Conservation (phyloP, 2,888 invertebrate species). For the Drosophila parthenogenetica region DNA sequence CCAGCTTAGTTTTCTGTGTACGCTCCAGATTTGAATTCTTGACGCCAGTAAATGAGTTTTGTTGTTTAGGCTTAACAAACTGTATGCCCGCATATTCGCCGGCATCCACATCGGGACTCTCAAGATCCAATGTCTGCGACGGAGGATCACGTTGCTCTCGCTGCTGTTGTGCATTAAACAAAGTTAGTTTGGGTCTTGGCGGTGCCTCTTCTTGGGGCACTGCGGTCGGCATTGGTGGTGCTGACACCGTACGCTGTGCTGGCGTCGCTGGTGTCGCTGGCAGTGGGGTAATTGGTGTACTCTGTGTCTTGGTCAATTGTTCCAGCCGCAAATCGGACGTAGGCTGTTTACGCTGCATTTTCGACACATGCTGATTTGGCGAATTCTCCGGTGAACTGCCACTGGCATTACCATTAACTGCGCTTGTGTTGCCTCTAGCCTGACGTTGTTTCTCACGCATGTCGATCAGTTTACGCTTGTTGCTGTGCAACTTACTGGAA, state of each 20-base stretch:
- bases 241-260: conserved; percentile 45
- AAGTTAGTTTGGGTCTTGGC: conserved; percentile 79
- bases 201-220: neutral
- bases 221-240: conserved; percentile 20
- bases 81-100: conserved; percentile 79
- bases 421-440: conserved; percentile 7
- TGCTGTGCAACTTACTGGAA: conserved; percentile 77
- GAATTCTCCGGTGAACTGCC: conserved; percentile 56
- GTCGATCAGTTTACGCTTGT: conserved; percentile 74
- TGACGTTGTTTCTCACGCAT: conserved; percentile 39
- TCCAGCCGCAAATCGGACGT: conserved; percentile 30
- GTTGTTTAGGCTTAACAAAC: conserved; percentile 84
- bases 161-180: conserved; percentile 76
- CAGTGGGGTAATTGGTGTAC: conserved; percentile 58
- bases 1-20: conserved; percentile 83
- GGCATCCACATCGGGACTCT: conserved; percentile 50
- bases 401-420: conserved; percentile 18
- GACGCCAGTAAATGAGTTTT: conserved; percentile 51
- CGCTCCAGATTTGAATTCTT: conserved; percentile 78
- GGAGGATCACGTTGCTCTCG: neutral
- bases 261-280: conserved; percentile 37
- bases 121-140: conserved; percentile 31
- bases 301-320: conserved; percentile 47
- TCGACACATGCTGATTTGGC: conserved; percentile 48
- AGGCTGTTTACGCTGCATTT: conserved; percentile 65